Evolutionary conservation across 2,797 vertebrate species (phyloP).

Genomic region (Enteromius argenteus): DNA sequence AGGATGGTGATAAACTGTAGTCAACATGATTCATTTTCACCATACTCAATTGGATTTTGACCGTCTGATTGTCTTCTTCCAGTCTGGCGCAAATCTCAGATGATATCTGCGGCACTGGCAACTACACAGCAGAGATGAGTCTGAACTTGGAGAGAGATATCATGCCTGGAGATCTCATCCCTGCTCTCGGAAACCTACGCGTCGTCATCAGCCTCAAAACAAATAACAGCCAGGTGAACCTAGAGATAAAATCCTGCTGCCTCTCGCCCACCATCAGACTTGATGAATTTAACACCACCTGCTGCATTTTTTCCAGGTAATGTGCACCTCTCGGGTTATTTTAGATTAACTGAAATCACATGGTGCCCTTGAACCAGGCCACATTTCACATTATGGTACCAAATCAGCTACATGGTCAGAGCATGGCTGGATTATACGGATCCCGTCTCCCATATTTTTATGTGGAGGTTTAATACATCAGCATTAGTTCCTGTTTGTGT

Average conservation of each 20-base stretch:
- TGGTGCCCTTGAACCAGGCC: conserved; percentile 12
- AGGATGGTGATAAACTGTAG: conserved; percentile 31
- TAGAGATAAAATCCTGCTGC: conserved; percentile 78
- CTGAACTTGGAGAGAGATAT: conserved; percentile 68
- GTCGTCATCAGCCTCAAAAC: conserved; percentile 75
- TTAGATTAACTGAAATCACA: conserved; percentile 23
- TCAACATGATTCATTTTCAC: conserved; percentile 27
- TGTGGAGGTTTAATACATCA: conserved; percentile 45
- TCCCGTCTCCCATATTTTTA: conserved; percentile 33
- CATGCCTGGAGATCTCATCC: conserved; percentile 65
- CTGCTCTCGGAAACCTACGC: conserved; percentile 68
- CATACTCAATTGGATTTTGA: conserved; percentile 18
- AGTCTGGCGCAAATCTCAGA: conserved; percentile 77
- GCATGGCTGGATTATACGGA: conserved; percentile 29
- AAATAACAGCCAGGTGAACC: conserved; percentile 73
- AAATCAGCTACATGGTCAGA: conserved; percentile 28
- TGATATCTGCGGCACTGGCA: conserved; percentile 76
- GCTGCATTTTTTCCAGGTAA: conserved; percentile 79
- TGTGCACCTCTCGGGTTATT: conserved; percentile 23
- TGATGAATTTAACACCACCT: conserved; percentile 65
- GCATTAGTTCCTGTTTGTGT: conserved; percentile 31
- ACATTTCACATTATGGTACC: conserved; percentile 20
- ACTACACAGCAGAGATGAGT: conserved; percentile 80
- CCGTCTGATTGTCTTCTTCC: conserved; percentile 41
- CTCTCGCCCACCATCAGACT: conserved; percentile 69